Percentiles rank a stretch among this genome's conserved stretches.
phyloP scores from a whole-genome alignment of 1,140 invertebrate genomes.

The Euglossa dilemma region DNA sequence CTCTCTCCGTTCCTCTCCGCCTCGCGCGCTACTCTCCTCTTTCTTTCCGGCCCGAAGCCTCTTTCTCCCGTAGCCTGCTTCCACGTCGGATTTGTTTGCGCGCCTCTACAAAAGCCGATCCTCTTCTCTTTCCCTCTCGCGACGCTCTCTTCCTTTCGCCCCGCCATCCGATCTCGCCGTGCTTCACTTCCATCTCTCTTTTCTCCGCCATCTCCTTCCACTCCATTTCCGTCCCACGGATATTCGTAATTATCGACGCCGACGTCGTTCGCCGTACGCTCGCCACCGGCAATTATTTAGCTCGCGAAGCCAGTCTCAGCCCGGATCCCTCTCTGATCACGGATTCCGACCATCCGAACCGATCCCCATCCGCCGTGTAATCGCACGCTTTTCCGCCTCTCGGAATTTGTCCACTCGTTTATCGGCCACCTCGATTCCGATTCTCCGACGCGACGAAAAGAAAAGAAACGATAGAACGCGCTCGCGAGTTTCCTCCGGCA shows the following conservation, averaged over 20 bases:
- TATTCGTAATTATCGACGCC: constrained; percentile 1
- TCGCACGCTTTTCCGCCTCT: neutral
- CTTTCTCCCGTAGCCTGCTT: neutral
- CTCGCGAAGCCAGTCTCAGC: neutral
- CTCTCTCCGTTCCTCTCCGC: constrained; percentile 19
- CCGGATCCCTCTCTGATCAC: neutral
- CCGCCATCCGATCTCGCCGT: constrained; percentile 3
- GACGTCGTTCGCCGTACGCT: neutral
- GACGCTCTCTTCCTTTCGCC: too few relatives aligned
- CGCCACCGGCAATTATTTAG: neutral
- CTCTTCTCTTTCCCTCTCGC: neutral
- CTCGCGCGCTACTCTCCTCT: neutral
- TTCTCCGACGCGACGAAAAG: neutral
- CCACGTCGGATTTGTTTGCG: constrained; percentile 46
- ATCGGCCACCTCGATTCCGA: neutral
- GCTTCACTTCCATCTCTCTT: constrained; percentile 40
- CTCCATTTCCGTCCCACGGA: constrained; percentile 15
- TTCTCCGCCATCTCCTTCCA: neutral
- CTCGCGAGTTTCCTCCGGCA: neutral
- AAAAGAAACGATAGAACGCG: neutral
- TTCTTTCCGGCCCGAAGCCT: neutral
- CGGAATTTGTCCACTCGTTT: neutral
- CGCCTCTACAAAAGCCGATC: constrained; percentile 49
- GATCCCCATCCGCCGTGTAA: neutral
- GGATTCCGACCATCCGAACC: neutral